Evolutionary conservation across 2,797 vertebrate species (phyloP).

Genomic region (Remorina albescens): DNA sequence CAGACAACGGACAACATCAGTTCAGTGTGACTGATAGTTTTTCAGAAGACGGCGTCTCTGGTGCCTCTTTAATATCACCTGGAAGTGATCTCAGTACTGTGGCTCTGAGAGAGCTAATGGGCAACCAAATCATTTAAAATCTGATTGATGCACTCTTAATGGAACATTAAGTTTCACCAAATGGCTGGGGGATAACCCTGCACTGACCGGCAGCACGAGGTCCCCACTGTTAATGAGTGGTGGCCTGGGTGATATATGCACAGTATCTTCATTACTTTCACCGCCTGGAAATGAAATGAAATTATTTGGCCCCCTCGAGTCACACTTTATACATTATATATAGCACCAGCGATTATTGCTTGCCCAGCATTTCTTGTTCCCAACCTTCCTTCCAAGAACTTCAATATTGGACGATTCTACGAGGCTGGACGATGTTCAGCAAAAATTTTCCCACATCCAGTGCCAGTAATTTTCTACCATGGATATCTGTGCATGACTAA

Average conservation of each 20-base stretch:
- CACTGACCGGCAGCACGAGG: conserved; percentile 19
- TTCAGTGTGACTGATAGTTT: conserved; percentile 59
- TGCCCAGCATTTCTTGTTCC: conserved; percentile 3
- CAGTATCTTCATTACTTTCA: conserved; percentile 34
- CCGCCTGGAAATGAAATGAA: background rate
- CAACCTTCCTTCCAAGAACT: background rate
- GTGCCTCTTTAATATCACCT: conserved; percentile 53
- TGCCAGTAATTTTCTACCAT: background rate
- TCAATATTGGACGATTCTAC: background rate
- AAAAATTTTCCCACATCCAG: background rate
- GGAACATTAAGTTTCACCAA: conserved; percentile 69
- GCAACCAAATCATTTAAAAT: conserved; percentile 57
- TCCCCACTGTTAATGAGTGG: conserved; percentile 62
- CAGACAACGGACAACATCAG: too few species aligned
- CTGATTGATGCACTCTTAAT: conserved; percentile 70
- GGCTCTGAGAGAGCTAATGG: conserved; percentile 55
- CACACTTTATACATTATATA: background rate
- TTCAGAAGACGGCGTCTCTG: conserved; percentile 58
- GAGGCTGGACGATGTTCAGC: background rate
- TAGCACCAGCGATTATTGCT: conserved; percentile 25
- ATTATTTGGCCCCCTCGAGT: background rate
- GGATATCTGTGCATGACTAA: background rate
- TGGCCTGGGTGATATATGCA: conserved; percentile 39
- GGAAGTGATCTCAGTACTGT: conserved; percentile 30
- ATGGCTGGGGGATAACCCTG: conserved; percentile 36